A percentile compares a stretch with the other conserved stretches of the same genome.
phyloP scores from a whole-genome alignment of 37 sponge, comb jelly and placozoan genomes.

The Axinella damicornis region DNA sequence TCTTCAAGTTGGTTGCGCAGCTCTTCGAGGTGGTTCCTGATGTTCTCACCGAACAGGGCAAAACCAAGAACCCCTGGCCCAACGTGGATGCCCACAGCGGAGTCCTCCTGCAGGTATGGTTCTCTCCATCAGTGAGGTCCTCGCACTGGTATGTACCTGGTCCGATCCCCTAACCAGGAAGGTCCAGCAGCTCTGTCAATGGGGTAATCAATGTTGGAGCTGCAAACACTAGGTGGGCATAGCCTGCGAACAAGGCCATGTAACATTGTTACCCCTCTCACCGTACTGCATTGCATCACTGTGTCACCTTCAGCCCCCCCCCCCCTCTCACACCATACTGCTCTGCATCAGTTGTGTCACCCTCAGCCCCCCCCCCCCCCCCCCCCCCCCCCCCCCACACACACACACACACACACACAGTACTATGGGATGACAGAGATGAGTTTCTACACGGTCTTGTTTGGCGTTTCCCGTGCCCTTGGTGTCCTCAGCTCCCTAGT shows the following conservation, averaged over 20 bases:
- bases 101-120: constrained; percentile 87
- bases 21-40: constrained; percentile 85
- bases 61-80: constrained; percentile 99
- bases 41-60: constrained; percentile 92
- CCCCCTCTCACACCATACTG: no score
- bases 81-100: constrained; percentile 99
- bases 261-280: no score
- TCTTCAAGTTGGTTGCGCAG: constrained; percentile 90
- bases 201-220: no score
- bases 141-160: not conserved
- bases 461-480: constrained; percentile 98
- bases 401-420: constrained; percentile 53
- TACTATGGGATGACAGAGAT: constrained; percentile 97
- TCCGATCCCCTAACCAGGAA: no score
- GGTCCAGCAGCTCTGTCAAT: no score
- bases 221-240: no score
- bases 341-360: no score
- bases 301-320: no score
- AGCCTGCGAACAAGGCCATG: no score
- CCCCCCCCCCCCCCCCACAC: not conserved
- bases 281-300: no score
- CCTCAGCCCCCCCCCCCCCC: no score
- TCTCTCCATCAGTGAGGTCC: not conserved
- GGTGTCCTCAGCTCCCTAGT: constrained; percentile 96
- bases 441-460: constrained; percentile 98